phyloP scores from a whole-genome alignment of 2,797 vertebrate species.

The Phataginus tricuspis region DNA sequence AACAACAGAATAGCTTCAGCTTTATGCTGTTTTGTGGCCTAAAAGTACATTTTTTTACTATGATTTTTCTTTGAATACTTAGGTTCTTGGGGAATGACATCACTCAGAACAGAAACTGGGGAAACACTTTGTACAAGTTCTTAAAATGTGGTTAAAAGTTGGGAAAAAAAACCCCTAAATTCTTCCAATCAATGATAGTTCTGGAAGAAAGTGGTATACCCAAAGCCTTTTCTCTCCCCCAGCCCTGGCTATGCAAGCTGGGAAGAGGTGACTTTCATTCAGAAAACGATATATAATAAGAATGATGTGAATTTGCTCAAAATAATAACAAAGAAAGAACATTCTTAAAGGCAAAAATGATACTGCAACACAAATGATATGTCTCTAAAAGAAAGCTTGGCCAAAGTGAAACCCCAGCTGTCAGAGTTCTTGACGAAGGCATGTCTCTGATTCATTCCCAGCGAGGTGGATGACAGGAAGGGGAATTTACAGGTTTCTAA shows the following conservation, averaged over 20 bases:
- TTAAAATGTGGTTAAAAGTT: constrained; percentile 72
- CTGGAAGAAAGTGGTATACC: constrained; percentile 18
- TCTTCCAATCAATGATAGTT: constrained; percentile 69
- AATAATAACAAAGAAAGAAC: constrained; percentile 21
- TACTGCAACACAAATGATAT: background rate
- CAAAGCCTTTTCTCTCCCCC: background rate
- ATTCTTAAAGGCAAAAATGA: constrained; percentile 8
- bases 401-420: background rate
- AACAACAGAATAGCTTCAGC: constrained; percentile 56
- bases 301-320: constrained; percentile 8
- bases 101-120: constrained; percentile 70
- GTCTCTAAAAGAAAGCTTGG: background rate
- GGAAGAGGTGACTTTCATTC: constrained; percentile 52
- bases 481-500: background rate
- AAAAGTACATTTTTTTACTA: constrained; percentile 70
- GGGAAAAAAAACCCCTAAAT: constrained; percentile 10
- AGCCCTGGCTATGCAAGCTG: background rate
- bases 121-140: constrained; percentile 61
- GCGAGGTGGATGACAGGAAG: background rate
- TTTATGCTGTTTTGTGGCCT: constrained; percentile 69
- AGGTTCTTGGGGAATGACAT: constrained; percentile 77
- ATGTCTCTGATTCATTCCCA: background rate
- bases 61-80: constrained; percentile 72
- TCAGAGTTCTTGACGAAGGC: background rate
- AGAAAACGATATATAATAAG: constrained; percentile 38